Base-by-base conservation (phyloP, 2,888 invertebrate species). In the Stegana nigrithorax region DNA sequence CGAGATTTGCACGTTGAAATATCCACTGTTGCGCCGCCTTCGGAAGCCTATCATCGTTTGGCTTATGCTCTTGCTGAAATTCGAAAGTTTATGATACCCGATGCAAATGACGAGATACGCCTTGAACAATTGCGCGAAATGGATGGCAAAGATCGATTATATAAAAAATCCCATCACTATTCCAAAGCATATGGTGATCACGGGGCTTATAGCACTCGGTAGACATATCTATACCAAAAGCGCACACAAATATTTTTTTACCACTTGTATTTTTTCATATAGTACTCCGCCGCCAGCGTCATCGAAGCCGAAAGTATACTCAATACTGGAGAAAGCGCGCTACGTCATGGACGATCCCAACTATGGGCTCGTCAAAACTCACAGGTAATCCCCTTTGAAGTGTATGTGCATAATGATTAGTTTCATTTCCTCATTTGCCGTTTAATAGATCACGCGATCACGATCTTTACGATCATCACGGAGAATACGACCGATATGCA, bases 1-100 rank as follows among this genome's bases (percentile, higher is more conserved):
- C 94, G 96, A 72, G 96, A 96, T 78, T 88, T 97, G 19, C 96
- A 97, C 86, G 93, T 96, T 2, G 93, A 96, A 85, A 93, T 97
- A 76, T 94, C 95, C 70, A 95, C 95, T 4, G 94, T 94, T 77
- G 95, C 95, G 10, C 93, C 95, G 10, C 94, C 96, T 0, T 93
- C 94, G 0, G 96, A 96, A 84, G 95, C 95, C 5, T 95, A 96
- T 82, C 93, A 93, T 58, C 88, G 93, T 65, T 91, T 93, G 69
- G 93, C 93, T 7, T 93, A 93, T 83, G 93, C 93, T 2, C 86
- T 93, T 27, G 92, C 93, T 0, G 93, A 93, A 86, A 89, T 94
- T 58, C 88, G 93, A 69, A 89, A 93, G 78, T 94, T 93, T 84
- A 87, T 94, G 78, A 93, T 93, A 65, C 93, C 93, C 80, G 93